A percentile compares a stretch with the other conserved stretches of the same genome.
phyloP scores from a whole-genome alignment of 2,113 vertebrate genomes.

The Cavia porcellus region DNA sequence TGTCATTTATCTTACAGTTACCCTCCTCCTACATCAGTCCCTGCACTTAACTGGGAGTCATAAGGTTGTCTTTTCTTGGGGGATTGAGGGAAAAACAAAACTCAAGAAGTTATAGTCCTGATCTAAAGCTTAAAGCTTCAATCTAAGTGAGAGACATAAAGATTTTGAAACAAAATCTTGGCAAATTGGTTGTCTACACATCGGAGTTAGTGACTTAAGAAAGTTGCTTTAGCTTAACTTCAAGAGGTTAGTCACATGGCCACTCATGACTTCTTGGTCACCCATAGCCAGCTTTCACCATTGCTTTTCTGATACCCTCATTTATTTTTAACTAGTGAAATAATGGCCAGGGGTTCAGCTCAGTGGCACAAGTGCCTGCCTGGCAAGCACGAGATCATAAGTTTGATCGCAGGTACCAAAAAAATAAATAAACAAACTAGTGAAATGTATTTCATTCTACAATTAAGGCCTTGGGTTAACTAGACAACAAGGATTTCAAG shows the following conservation, averaged over 20 bases:
- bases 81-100: neutral
- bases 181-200: neutral
- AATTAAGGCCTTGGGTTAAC: neutral
- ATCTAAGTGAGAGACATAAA: neutral
- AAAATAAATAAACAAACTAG: neutral
- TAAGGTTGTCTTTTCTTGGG: neutral
- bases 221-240: neutral
- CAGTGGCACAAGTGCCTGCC: too few species aligned
- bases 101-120: neutral
- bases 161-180: conserved; percentile 2
- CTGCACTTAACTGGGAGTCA: neutral
- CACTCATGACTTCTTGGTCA: neutral
- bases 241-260: neutral
- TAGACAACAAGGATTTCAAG: neutral
- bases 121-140: conserved; percentile 33
- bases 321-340: neutral
- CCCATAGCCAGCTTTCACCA: neutral
- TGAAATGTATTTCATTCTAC: neutral
- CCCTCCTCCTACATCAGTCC: neutral
- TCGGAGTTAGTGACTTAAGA: neutral
- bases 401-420: too few species aligned
- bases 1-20: neutral
- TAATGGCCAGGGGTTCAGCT: too few species aligned
- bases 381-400: too few species aligned
- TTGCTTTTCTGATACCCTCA: neutral